Evolutionary conservation across 2,888 invertebrate species (phyloP), one percentile per base, ranked within the genome.

Genomic region (Sesia bembeciformis): DNA sequence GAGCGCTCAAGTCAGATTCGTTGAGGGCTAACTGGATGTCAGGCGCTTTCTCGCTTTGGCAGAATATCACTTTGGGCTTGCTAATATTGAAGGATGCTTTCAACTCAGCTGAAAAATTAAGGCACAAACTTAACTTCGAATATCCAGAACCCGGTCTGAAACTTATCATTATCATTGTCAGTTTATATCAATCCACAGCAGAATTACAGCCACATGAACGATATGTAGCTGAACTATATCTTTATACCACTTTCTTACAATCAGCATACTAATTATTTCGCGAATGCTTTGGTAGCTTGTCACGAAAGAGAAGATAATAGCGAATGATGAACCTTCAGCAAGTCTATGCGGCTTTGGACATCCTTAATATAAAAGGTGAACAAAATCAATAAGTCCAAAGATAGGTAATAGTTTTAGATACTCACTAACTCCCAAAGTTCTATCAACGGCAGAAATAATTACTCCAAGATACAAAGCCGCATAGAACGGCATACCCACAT

Each of bases 381-480:
- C 23, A 23, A 23, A 23, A 23, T 23, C 23, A 23, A 23, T 23
- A 23, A 23, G 23, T 23, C 23, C 23, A 23, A 23, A 23, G 23
- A 23, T 23, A 23, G 2, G 23, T 23, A 23, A 46, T 46, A 4
- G 5, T 46, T 46, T 46, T 3, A 23, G n/a, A 54, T 56, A 77
- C 80, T 73, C 63, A 84, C 84, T 62, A 7, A 73, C 58, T 40
- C 66, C 64, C 40, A 81, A 64, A 43, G 68, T 74, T 3, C 58
- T 63, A 54, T 84, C 84, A 0, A 74, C 56, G 4, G 70, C 70
- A 1, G 79, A 69, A n/a, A 76, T 57, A n/a, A 68, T 64, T 3
- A 81, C 72, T 3, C 91, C 90, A 4, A 88, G 70, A 60, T 78
- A 90, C 3, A 87, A 59, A 0, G 83, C 78, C 1, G 90, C 89